phyloP scores from a whole-genome alignment of 2,797 vertebrate genomes.

The Myotis daubentonii region DNA sequence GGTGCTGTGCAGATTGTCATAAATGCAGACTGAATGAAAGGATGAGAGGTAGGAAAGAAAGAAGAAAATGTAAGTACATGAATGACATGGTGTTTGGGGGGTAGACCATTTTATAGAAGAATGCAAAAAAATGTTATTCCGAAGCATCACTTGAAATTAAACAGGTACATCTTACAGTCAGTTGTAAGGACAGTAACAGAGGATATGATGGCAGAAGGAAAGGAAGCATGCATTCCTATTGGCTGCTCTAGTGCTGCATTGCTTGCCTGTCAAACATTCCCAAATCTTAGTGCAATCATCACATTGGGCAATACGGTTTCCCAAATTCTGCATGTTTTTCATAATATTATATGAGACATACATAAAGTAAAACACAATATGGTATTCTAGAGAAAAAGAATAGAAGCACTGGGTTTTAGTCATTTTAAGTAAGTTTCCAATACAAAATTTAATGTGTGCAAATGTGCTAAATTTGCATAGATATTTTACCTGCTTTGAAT shows the following conservation, averaged over 20 bases:
- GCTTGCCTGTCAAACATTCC: not conserved
- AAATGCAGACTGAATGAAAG: not conserved
- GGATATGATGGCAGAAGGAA: not conserved
- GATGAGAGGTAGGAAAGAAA: not conserved
- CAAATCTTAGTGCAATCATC: slow-evolving; percentile 28
- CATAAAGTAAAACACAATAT: slow-evolving; percentile 50
- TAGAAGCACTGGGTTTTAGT: slow-evolving; percentile 4
- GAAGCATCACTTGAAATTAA: slow-evolving; percentile 61
- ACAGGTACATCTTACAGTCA: slow-evolving; percentile 13
- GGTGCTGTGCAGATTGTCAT: not conserved
- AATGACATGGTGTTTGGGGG: not conserved
- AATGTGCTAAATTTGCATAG: slow-evolving; percentile 69
- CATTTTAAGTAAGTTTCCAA: slow-evolving; percentile 70
- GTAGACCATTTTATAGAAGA: slow-evolving; percentile 49
- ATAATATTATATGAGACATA: slow-evolving; percentile 53
- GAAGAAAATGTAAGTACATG: not conserved
- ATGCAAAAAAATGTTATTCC: slow-evolving; percentile 22
- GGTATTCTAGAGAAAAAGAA: not conserved
- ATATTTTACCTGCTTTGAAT: slow-evolving; percentile 72
- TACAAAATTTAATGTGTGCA: slow-evolving; percentile 59
- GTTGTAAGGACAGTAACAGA: slow-evolving; percentile 16
- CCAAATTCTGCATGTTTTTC: slow-evolving; percentile 65
- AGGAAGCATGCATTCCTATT: not conserved
- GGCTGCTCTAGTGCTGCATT: not conserved
- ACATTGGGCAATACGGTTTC: not conserved